These are phyloP conservation scores for Alligator sinensis DNA, from an alignment of 2,113 vertebrate genomes.

Conservation along the genomic window DNA sequence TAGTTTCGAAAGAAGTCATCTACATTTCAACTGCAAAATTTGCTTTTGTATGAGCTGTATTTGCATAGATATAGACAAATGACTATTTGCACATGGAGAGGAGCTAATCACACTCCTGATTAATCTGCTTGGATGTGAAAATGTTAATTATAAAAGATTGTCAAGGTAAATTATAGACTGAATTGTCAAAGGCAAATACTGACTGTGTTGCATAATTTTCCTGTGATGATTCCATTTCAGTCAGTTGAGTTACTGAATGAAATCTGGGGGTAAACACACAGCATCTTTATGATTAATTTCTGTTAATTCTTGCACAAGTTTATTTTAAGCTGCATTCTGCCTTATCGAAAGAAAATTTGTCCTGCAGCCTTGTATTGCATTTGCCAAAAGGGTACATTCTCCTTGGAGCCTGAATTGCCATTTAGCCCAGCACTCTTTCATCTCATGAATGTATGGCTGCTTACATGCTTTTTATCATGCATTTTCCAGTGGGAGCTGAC, in stretches of 20 bases:
- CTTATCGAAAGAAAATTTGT: background rate
- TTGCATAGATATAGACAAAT: background rate
- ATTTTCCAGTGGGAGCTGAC: conserved; percentile 4
- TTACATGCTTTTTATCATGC: background rate
- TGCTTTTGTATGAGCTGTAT: background rate
- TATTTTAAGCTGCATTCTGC: background rate
- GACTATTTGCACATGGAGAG: background rate
- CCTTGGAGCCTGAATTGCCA: background rate
- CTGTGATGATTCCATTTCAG: background rate
- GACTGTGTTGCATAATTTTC: background rate
- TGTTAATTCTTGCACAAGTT: accelerated
- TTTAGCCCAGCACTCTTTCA: background rate
- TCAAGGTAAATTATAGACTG: background rate
- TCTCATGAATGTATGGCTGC: background rate
- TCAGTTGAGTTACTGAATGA: background rate
- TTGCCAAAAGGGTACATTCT: background rate
- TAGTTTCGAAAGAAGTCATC: background rate
- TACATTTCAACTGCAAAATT: background rate
- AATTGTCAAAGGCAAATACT: background rate
- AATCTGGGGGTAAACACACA: background rate
- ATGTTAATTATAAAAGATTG: background rate
- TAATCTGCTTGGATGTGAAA: background rate
- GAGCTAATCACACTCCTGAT: background rate
- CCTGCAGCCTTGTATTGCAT: background rate
- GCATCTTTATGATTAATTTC: background rate